A percentile compares a stretch with the other conserved stretches of the same genome.
These are phyloP conservation scores for Aurelia coerulea DNA, from an alignment of 30 jellyfish, hydroid and myxozoan species.

Conservation along the genomic window DNA sequence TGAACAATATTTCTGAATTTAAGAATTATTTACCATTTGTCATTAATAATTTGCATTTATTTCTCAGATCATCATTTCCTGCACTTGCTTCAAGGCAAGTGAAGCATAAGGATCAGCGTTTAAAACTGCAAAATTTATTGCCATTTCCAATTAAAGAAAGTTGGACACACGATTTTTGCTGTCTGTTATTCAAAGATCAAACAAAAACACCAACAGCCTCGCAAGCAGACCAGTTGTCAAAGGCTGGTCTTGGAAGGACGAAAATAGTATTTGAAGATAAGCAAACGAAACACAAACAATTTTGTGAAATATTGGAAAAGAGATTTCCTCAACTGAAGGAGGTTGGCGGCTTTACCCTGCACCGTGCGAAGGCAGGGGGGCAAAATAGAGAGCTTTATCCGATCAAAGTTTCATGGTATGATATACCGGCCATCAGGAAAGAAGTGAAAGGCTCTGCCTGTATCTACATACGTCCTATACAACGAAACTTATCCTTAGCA, in stretches of 20 bases:
- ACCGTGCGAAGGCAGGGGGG: constrained; percentile 11
- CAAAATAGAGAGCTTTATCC: constrained; percentile 1
- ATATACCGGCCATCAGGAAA: not conserved
- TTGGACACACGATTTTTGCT: constrained; percentile 4
- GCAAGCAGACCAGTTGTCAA: not conserved
- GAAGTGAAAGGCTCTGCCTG: constrained; percentile 12
- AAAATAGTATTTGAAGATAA: constrained; percentile 4
- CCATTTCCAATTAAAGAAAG: constrained; percentile 14
- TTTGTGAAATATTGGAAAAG: not conserved
- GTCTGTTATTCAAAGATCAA: constrained; percentile 1
- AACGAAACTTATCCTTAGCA: constrained; percentile 1
- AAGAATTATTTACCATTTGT: not conserved
- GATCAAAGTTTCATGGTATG: not conserved
- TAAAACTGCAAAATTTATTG: not conserved
- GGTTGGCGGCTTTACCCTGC: constrained; percentile 22
- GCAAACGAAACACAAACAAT: not conserved
- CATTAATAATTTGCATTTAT: not conserved
- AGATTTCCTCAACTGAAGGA: constrained; percentile 15
- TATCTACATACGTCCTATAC: constrained; percentile 6
- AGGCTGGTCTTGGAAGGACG: constrained; percentile 17
- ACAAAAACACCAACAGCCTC: not conserved
- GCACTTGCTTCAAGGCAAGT: constrained; percentile 3
- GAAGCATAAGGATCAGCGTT: constrained; percentile 15
- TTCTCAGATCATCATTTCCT: constrained; percentile 4
- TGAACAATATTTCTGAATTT: constrained; percentile 4